Conservation (phyloP, 2,888 invertebrate species). For the Brenthis ino region DNA sequence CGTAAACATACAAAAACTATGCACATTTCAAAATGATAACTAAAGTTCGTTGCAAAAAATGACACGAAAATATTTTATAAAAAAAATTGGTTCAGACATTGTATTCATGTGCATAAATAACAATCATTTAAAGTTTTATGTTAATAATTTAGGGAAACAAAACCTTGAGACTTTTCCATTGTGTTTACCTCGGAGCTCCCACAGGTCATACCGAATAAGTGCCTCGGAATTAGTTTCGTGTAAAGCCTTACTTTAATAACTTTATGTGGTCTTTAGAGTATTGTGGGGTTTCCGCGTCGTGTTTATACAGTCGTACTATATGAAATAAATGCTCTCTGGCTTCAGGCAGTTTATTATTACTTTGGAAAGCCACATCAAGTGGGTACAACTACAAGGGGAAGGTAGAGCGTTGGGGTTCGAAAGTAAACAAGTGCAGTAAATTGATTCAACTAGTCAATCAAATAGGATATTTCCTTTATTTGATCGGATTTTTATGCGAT, state of each 20-base stretch:
- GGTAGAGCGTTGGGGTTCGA: conserved; percentile 60
- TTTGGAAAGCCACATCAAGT: conserved; percentile 67
- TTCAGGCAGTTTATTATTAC: conserved; percentile 82
- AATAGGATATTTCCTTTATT: conserved; percentile 62
- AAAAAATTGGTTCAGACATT: too few relatives aligned
- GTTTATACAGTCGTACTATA: conserved; percentile 70
- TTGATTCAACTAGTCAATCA: conserved; percentile 69
- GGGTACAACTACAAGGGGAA: conserved; percentile 62
- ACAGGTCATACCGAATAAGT: conserved; percentile 7
- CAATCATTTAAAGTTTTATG: not conserved
- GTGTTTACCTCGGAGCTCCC: conserved; percentile 26
- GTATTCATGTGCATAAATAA: too few relatives aligned
- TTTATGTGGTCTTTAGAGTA: conserved; percentile 72
- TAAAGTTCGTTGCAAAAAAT: too few relatives aligned
- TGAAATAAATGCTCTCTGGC: conserved; percentile 80
- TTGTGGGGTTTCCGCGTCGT: conserved; percentile 65
- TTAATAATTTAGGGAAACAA: conserved; percentile 23
- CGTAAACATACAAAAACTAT: not conserved
- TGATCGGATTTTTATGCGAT: conserved; percentile 48
- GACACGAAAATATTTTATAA: too few relatives aligned
- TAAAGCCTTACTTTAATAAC: conserved; percentile 75
- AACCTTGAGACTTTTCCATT: conserved; percentile 30
- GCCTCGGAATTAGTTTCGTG: conserved; percentile 71
- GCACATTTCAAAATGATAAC: too few relatives aligned
- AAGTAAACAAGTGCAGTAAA: conserved; percentile 74